phyloP scores from a whole-genome alignment of 2,113 vertebrate genomes.

The Phainopepla nitens region DNA sequence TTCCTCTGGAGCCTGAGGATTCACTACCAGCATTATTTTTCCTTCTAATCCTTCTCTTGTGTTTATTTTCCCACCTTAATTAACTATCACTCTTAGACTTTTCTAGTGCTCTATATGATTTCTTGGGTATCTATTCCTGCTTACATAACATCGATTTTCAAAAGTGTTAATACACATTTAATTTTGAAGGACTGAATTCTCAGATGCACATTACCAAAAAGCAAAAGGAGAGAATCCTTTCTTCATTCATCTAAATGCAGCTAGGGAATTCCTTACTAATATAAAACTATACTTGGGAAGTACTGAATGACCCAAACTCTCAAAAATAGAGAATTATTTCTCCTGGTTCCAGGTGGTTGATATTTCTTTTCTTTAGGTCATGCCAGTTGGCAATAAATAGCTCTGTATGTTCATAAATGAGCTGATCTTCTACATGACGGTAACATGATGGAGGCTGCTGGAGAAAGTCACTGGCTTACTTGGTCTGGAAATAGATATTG shows the following conservation, averaged over 20 bases:
- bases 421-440: not conserved
- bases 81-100: not conserved
- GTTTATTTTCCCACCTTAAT: not conserved
- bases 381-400: not conserved
- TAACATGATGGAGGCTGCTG: not conserved
- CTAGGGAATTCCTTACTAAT: not conserved
- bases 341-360: not conserved
- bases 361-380: not conserved
- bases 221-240: not conserved
- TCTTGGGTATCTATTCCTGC: not conserved
- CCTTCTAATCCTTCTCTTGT: not conserved
- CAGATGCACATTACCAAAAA: not conserved
- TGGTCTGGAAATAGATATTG: not conserved
- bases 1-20: not conserved
- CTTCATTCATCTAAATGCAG: not conserved
- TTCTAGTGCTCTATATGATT: not conserved
- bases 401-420: not conserved
- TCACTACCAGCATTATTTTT: not conserved
- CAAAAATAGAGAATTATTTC: not conserved
- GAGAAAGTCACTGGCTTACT: not conserved
- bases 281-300: not conserved
- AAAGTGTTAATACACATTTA: not conserved
- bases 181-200: not conserved
- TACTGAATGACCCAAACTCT: not conserved
- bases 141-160: not conserved